These are phyloP conservation scores for Paelopatides confundens DNA, from an alignment of 53 echinoderm and acorn worm genomes.

Conservation along the genomic window DNA sequence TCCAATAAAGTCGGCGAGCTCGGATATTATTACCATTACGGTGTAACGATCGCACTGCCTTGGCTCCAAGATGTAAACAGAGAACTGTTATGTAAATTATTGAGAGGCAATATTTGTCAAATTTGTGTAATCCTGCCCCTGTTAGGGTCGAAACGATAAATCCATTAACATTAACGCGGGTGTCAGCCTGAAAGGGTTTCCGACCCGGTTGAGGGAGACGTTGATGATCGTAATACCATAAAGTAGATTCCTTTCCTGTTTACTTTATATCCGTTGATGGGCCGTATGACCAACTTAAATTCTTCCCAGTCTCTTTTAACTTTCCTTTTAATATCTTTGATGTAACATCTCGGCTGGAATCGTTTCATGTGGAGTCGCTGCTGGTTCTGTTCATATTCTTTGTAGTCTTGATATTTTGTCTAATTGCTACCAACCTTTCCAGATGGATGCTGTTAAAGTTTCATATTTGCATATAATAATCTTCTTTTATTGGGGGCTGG, in stretches of 20 bases:
- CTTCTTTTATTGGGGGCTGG: slow-evolving; percentile 12
- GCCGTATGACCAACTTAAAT: no score
- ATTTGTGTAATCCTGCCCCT: neutral
- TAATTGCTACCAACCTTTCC: neutral
- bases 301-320: no score
- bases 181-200: neutral
- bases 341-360: no score
- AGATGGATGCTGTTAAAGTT: slow-evolving; percentile 32
- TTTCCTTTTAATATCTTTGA: no score
- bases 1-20: neutral
- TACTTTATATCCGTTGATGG: neutral
- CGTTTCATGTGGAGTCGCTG: no score
- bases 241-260: neutral
- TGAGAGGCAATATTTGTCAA: neutral
- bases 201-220: neutral
- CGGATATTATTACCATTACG: neutral
- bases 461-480: slow-evolving; percentile 49
- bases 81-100: neutral
- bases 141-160: neutral
- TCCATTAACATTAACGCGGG: neutral
- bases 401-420: neutral
- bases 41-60: neutral
- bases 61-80: slow-evolving; percentile 12
- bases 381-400: no score
- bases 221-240: neutral